Percentiles rank a stretch among this genome's conserved stretches.
Conservation (phyloP, 2,797 vertebrate species). For the Tamandua tetradactyla region DNA sequence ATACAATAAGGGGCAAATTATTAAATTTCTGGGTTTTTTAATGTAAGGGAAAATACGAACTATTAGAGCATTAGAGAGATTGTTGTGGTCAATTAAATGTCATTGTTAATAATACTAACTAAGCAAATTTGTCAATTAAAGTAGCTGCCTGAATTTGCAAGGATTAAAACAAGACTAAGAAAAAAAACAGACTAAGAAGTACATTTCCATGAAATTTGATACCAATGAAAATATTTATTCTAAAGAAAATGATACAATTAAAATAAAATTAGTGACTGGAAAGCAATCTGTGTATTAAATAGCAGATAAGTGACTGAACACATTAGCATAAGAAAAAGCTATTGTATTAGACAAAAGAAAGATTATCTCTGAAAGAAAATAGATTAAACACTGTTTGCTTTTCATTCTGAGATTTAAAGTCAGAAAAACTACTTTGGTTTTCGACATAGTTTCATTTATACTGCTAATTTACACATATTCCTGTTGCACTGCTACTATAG, state of each 20-base stretch:
- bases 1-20: slow-evolving; percentile 19
- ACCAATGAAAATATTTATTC: background rate
- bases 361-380: background rate
- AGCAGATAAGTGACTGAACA: background rate
- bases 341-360: background rate
- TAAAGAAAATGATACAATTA: background rate
- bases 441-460: background rate
- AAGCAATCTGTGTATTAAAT: background rate
- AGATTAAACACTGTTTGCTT: background rate
- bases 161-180: background rate
- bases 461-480: background rate
- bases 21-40: slow-evolving; percentile 20
- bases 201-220: background rate
- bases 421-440: background rate
- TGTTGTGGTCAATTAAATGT: slow-evolving; percentile 36
- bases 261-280: background rate
- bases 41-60: background rate
- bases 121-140: background rate
- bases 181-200: slow-evolving; percentile 30
- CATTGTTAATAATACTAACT: slow-evolving; percentile 15
- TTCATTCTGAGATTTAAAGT: background rate
- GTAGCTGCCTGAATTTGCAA: background rate
- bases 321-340: background rate
- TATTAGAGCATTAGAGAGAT: background rate
- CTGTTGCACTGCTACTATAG: background rate